Conservation (phyloP, 2,888 invertebrate species). For the Morpho helenor region DNA sequence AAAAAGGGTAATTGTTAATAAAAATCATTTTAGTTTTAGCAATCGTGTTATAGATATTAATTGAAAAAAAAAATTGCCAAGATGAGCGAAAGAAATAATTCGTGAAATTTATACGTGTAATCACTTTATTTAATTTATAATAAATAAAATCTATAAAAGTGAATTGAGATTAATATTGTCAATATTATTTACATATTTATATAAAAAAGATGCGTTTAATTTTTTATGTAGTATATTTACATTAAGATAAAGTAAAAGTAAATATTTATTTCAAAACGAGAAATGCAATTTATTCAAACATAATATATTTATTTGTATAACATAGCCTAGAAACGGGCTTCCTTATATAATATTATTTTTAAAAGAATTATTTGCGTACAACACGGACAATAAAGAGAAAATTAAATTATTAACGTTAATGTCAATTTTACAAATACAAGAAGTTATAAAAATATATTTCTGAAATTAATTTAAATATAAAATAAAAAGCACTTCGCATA, state of each 20-base stretch:
- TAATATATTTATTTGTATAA: too few species aligned
- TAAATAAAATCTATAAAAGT: background rate
- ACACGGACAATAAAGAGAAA: constrained; percentile 24
- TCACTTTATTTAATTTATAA: constrained; percentile 6
- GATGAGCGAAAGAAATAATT: constrained; percentile 20
- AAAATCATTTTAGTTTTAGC: background rate
- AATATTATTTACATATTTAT: constrained; percentile 6
- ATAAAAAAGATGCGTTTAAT: background rate
- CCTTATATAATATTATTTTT: too few species aligned
- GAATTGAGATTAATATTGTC: too few species aligned
- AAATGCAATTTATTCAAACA: too few species aligned
- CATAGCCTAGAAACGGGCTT: too few species aligned
- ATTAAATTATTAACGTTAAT: constrained; percentile 8
- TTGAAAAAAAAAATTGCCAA: constrained; percentile 10
- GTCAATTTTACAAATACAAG: constrained; percentile 21
- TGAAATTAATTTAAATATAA: constrained; percentile 7
- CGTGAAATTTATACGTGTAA: constrained; percentile 5
- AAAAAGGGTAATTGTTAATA: constrained; percentile 10
- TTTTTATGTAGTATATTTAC: too few species aligned
- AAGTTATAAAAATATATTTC: constrained; percentile 6
- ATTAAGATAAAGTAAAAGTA: too few species aligned
- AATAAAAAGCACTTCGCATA: constrained; percentile 23
- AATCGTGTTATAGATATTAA: too few species aligned
- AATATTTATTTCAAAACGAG: too few species aligned
- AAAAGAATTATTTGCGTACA: constrained; percentile 17